These are phyloP conservation scores for Pterocles gutturalis DNA, from an alignment of 2,113 vertebrate species.

Conservation along the genomic window DNA sequence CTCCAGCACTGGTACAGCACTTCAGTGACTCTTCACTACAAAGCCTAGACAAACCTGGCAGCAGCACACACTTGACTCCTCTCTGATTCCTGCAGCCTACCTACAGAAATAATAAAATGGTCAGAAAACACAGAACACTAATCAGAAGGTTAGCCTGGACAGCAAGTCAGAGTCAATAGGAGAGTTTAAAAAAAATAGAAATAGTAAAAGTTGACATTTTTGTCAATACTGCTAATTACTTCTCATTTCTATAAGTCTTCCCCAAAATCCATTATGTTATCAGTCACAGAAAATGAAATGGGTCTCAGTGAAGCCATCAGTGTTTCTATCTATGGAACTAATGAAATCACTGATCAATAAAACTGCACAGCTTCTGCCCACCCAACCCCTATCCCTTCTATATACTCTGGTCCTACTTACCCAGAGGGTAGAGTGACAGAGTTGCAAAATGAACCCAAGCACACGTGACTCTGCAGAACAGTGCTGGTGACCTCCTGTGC, in stretches of 20 bases:
- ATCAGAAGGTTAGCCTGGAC: background rate
- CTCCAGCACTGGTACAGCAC: background rate
- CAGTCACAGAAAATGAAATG: slow-evolving; percentile 5
- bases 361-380: background rate
- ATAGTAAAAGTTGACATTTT: background rate
- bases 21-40: background rate
- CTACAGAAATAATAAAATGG: background rate
- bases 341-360: background rate
- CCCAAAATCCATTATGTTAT: background rate
- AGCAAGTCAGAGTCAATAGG: background rate
- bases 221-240: slow-evolving; percentile 8
- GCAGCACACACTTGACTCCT: background rate
- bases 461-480: background rate
- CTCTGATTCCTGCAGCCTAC: background rate
- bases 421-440: background rate
- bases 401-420: background rate
- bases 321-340: background rate
- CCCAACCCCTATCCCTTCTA: background rate
- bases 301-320: background rate
- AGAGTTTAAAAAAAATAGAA: background rate
- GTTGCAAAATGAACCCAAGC: background rate
- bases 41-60: background rate
- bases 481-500: background rate
- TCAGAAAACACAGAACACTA: background rate
- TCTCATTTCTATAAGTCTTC: slow-evolving; percentile 15